Percentiles rank a stretch among this genome's conserved stretches.
phyloP scores from a whole-genome alignment of 2,113 vertebrate species.

The Nothocercus julius region DNA sequence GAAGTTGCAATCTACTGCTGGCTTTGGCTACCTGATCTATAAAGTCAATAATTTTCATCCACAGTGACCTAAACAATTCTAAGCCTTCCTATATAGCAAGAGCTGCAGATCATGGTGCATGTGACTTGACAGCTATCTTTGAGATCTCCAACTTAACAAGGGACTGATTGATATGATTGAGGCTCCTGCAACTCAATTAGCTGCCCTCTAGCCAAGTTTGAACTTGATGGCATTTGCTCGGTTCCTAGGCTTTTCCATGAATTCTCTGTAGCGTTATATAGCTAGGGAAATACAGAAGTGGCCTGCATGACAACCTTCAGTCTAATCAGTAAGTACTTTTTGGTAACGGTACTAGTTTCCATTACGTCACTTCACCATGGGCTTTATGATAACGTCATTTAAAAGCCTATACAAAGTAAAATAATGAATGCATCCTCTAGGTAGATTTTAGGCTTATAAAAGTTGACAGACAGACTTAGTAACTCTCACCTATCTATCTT shows the following conservation, averaged over 20 bases:
- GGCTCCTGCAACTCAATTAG: neutral
- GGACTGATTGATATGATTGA: neutral
- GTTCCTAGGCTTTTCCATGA: neutral
- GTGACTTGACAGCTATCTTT: accelerated
- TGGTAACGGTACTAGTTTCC: neutral
- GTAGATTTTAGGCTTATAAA: neutral
- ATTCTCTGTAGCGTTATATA: neutral
- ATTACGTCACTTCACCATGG: neutral
- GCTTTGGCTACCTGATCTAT: neutral
- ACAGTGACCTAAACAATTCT: neutral
- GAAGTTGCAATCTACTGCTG: neutral
- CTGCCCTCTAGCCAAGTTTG: neutral
- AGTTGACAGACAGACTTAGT: neutral
- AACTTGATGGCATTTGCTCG: neutral
- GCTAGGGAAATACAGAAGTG: neutral
- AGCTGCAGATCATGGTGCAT: neutral
- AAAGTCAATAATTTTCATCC: neutral
- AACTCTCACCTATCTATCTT: neutral
- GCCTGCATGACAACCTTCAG: neutral
- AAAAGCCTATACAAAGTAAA: neutral
- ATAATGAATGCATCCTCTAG: neutral
- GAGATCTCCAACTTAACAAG: accelerated
- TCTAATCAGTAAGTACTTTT: neutral
- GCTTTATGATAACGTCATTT: neutral
- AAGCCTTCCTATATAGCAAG: neutral